Evolutionary conservation across 2,888 invertebrate genomes (phyloP), one percentile per base, ranked within the genome.

Genomic region (Merodon equestris): DNA sequence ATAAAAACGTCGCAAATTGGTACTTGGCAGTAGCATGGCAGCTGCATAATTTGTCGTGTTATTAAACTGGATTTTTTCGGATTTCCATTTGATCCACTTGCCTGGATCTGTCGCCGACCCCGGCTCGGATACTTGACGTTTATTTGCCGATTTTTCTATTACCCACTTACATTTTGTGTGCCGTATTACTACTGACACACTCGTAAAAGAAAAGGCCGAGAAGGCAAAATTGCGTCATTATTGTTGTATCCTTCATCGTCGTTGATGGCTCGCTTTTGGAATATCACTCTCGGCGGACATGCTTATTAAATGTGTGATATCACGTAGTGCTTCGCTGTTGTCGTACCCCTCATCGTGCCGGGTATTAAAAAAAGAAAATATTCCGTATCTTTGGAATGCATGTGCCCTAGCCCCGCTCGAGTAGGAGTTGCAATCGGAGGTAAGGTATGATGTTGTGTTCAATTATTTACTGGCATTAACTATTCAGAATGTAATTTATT

Each of bases 401-500:
- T 15, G 40, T 56, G 19, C 40, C 18, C 12, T 10, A 14, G 5
- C 7, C 13, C n/a, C 9, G 9, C 10, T 13, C 1, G 14, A 5
- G 1, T 3, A 12, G 9, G 15, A 13, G 44, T 0, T 10, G 51
- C 10, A 12, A 14, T 10, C 14, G 4, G 14, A 12, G 19, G 10
- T 14, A 17, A 60, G 38, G 34, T 45, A 70, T 42, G 17, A 27
- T 27, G 40, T 48, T 42, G 36, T 14, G 42, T 14, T 71, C 61
- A 56, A 71, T 71, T 63, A 63, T 71, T 71, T 12, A 71, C 10
- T 19, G 14, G 44, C 56, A 71, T 71, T 48, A 71, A 63, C 42
- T 63, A 63, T 71, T 71, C 44, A 71, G 56, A 47, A n/a, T 47
- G 47, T 66, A 56, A 66, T 56, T 64, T 66, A 56, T 71, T 51